A percentile compares a stretch with the other conserved stretches of the same genome.
Conservation (phyloP, 1,140 invertebrate species). For the Pantala flavescens region DNA sequence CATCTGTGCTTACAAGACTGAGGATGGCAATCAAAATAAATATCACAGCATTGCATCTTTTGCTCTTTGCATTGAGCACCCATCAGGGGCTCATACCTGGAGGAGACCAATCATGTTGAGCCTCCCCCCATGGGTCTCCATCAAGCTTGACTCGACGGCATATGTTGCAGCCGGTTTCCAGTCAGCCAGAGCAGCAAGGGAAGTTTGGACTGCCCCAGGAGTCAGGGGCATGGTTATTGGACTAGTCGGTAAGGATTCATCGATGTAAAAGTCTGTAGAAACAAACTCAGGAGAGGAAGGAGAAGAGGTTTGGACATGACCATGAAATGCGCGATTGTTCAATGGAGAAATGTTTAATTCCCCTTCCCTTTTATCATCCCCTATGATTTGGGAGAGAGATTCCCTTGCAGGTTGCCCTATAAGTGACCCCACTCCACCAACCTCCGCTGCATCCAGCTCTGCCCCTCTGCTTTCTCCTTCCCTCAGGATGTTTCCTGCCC, state of each 20-base stretch:
- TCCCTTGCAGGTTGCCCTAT: constrained; percentile 8
- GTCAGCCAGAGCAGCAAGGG: neutral
- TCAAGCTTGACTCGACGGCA: neutral
- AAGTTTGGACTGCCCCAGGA: neutral
- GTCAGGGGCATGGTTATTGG: neutral
- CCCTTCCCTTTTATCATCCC: neutral
- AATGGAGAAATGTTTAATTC: neutral
- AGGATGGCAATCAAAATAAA: too few species aligned
- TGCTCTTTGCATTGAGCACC: neutral
- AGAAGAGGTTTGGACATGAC: constrained; percentile 25
- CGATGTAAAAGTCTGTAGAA: constrained; percentile 74
- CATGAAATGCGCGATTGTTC: neutral
- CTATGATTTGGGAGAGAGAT: neutral
- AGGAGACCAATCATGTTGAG: constrained; percentile 1
- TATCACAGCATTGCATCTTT: too few species aligned
- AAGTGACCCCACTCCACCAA: constrained; percentile 15
- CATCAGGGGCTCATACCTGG: neutral
- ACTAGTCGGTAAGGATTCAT: constrained; percentile 63
- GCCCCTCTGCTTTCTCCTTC: constrained; percentile 13
- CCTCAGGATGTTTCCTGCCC: neutral
- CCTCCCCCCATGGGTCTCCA: constrained; percentile 1
- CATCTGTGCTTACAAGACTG: too few species aligned
- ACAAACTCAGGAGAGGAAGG: constrained; percentile 50
- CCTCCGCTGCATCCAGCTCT: constrained; percentile 18
- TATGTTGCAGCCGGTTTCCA: neutral